Base-by-base conservation (phyloP, 2,797 vertebrate species). In the Peromyscus eremicus region DNA sequence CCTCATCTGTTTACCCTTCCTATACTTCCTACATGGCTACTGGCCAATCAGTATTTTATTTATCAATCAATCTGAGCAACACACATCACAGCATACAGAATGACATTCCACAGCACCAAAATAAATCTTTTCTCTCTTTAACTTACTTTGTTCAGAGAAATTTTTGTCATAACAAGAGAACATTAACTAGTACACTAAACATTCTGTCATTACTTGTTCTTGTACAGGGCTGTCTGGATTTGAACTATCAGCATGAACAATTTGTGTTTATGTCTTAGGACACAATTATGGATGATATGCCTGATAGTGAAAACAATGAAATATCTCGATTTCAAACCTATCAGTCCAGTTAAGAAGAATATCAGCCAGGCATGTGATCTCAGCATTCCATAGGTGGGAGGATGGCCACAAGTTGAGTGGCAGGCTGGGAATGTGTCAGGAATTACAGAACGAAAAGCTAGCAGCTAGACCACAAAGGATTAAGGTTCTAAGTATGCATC, bases 301-400 rank as follows among this genome's bases (percentile, higher is more conserved):
- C 60, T 81, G 40, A 66, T 21, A 57, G 32, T 90, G 52, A 90
- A 66, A 92, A 34, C 34, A 87, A 37, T 0, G 27, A 40, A 25
- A 14, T 79, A n/a, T 40, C 19, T 80, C 46, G 84, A 64, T 89
- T 71, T 77, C 46, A 92, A 81, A 79, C 19, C 49, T 94, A 71
- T 55, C 40, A 55, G 21, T 37, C 32, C 92, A 81, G 70, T 92
- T 79, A 84, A 87, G 49, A 95, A 92, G 81, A 70, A 46, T 25
- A 16, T 25, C 2, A 55, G 34, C 46, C 84, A 86, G 19, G 46
- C 2, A 27, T 46, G 6, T 34, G 32, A 52, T 52, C 46, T 64
- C 83, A 86, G 46, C 32, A 52, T 37, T 37, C 19, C 34, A 52
- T 32, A 52, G 19, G 46, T 25, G 11, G 29, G 9, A 23, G 62